Evolutionary conservation across 2,888 invertebrate species (phyloP), one percentile per base, ranked within the genome.

Genomic region (Drosophila borborema): DNA sequence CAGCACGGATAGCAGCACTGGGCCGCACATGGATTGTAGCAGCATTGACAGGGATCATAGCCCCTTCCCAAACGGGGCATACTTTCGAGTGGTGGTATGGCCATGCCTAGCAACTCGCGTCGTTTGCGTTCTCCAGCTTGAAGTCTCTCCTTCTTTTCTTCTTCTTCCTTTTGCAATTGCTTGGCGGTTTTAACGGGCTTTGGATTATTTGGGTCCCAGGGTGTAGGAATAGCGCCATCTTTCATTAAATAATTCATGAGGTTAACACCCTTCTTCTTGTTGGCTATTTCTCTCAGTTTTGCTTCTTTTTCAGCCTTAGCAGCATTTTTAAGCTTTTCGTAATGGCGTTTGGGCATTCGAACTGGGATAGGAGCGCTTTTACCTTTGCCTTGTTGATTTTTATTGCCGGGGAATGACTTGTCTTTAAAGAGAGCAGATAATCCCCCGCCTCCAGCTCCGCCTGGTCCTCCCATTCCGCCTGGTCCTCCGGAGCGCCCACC

Each of bases 11-110:
- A 59, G 14, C 56, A 60, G 2, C 56, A 60, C 7, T 62, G 62
- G 4, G 38, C 36, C 9, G 7, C 8, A 18, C 78, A 76, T 4
- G 59, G 8, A 18, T 56, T 60, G 34, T 51, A 64, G 45, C 61
- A 46, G 46, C 46, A 61, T 2, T 20, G 41, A 8, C 77, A 77
- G 0, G 81, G 80, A 76, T 89, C 72, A 16, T 18, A 20, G 2
- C 81, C 80, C 41, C 80, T 91, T n/a, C 84, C 86, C 28, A 77
- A 80, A 0, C 91, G 81, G 12, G 89, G 81, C 34, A 90, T 67
- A 61, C 66, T 74, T 4, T 89, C 83, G 0, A 92, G 55, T 5
- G 87, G 67, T 0, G 88, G 91, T 6, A 82, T 69, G 16, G 81
- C 77, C 20, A 72, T 64, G 18, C 83, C 70, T 12, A 54, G 63